A percentile compares a stretch with the other conserved stretches of the same genome.
phyloP scores from a whole-genome alignment of 1,140 invertebrate species.

The Tachypleus tridentatus region DNA sequence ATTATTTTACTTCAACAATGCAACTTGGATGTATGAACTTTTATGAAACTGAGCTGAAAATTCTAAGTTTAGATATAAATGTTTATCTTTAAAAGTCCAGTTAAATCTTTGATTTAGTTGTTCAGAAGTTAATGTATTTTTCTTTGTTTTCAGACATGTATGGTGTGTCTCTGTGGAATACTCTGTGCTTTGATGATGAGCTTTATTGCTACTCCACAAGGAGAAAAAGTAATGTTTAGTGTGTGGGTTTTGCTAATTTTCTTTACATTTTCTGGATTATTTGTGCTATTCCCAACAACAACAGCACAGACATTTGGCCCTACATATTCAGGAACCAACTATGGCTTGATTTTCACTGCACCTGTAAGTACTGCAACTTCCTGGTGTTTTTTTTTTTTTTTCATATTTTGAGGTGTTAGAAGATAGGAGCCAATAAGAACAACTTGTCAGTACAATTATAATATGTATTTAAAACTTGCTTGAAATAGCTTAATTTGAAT shows the following conservation, averaged over 20 bases:
- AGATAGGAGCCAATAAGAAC: no score
- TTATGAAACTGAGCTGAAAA: no score
- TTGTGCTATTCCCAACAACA: conserved; percentile 29
- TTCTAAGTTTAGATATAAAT: no score
- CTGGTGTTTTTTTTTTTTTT: no score
- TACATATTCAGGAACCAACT: conserved; percentile 25
- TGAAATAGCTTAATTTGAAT: no score
- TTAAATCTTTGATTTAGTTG: no score
- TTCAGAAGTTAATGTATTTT: background rate
- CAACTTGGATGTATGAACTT: no score
- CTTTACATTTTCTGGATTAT: conserved; percentile 30
- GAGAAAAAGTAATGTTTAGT: conserved; percentile 19
- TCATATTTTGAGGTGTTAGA: no score
- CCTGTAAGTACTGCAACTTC: conserved; percentile 18
- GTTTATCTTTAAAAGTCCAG: no score
- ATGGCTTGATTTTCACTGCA: conserved; percentile 28
- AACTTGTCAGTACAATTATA: no score
- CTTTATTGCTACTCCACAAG: conserved; percentile 7
- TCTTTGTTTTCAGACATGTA: conserved; percentile 6
- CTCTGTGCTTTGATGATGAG: conserved; percentile 11
- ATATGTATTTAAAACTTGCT: no score
- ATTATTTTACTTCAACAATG: no score
- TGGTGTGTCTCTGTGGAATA: background rate
- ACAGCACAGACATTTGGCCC: conserved; percentile 27
- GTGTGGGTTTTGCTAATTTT: conserved; percentile 28